Conservation (phyloP, 1,140 invertebrate genomes). For the Drosophila sulfurigaster region DNA sequence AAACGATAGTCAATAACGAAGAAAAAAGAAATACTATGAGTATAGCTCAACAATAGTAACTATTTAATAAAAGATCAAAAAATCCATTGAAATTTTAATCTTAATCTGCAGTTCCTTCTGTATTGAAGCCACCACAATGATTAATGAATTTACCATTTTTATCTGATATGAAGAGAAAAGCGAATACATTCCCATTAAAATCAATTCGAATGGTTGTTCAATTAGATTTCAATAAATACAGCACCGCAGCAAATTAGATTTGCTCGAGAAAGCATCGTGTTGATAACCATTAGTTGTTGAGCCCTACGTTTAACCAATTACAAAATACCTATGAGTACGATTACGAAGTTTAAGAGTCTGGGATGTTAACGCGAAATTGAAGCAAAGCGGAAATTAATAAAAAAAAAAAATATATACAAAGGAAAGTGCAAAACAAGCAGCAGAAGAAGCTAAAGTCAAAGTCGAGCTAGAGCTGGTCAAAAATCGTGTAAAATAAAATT, state of each 20-base stretch:
- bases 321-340: constrained; percentile 26
- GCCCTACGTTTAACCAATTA: constrained; percentile 5
- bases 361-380: constrained; percentile 28
- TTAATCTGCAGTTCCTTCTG: too few relatives aligned
- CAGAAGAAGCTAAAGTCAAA: not conserved
- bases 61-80: not conserved
- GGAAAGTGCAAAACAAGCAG: not conserved
- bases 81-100: not conserved
- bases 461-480: not conserved
- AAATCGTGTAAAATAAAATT: not conserved
- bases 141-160: not conserved
- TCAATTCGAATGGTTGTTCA: not conserved
- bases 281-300: not conserved
- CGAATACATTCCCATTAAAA: not conserved
- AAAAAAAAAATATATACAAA: constrained; percentile 16
- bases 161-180: not conserved
- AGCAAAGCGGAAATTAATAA: constrained; percentile 47
- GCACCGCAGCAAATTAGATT: not conserved
- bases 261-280: constrained; percentile 4
- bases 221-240: not conserved
- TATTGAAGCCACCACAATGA: not conserved
- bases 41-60: not conserved
- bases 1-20: not conserved
- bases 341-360: constrained; percentile 18
- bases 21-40: too few relatives aligned